These are phyloP conservation scores for Trichogramma dendrolimi DNA, from an alignment of 2,888 invertebrate species.

Conservation along the genomic window DNA sequence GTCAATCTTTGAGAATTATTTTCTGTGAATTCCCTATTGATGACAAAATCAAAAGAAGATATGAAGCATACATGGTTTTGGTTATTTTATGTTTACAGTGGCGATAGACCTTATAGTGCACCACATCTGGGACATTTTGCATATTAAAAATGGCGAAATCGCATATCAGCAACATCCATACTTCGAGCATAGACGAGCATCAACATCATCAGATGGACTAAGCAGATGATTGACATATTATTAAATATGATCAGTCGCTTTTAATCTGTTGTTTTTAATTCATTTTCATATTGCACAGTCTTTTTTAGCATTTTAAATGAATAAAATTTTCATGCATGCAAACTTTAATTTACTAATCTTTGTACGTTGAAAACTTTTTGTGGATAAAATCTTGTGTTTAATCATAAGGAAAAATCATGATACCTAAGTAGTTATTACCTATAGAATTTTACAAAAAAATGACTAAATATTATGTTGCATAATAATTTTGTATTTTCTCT, in stretches of 20 bases:
- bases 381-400: no score
- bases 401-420: no score
- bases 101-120: constrained; percentile 99
- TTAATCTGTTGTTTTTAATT: no score
- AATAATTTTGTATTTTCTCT: no score
- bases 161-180: constrained; percentile 54
- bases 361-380: no score
- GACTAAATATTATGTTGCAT: no score
- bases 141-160: constrained; percentile 55
- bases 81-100: constrained; percentile 74
- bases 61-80: constrained; percentile 55
- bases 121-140: constrained; percentile 96
- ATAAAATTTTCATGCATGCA: no score
- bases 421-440: no score
- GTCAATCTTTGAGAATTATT: no score
- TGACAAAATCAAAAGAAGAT: constrained; percentile 25
- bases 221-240: constrained; percentile 42
- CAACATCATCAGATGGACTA: constrained; percentile 50
- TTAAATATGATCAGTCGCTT: constrained; percentile 4
- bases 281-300: neutral
- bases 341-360: no score
- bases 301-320: no score
- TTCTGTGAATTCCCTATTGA: neutral
- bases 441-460: no score
- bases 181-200: constrained; percentile 49